Evolutionary conservation across 1,140 invertebrate species (phyloP), one percentile per base, ranked within the genome.

Genomic region (Himalopsyche phryganea): DNA sequence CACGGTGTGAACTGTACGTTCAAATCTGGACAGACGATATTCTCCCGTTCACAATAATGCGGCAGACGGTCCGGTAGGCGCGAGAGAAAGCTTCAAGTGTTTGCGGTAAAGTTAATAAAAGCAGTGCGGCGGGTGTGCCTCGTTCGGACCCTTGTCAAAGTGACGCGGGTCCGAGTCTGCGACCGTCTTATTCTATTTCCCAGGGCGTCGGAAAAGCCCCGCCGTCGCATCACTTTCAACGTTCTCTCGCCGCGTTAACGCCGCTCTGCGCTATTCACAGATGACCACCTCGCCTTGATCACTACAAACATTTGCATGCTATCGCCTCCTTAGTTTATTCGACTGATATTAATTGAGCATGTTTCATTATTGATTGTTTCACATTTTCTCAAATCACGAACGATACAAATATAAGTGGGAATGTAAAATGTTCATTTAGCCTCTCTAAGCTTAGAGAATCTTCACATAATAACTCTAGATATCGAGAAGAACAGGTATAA

Each of bases 91-190:
- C 33, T 56, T 49, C 33, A 17, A 42, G 45, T 49, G 19, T 49
- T 52, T 53, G 56, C 19, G 56, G 58, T 17, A 36, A 49, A 54
- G 50, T 60, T 60, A 54, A 54, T 60, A 60, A 54, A 54, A 54
- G 57, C 41, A 38, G 46, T 14, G 45, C 33, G 46, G 40, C 33
- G 49, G 51, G 35, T 20, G 51, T 40, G 10, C 50, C 50, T 19
- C 11, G 20, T n/a, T 35, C 35, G 42, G 52, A 61, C 60, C 60
- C 50, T 38, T 46, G 55, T 62, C 60, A 62, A 15, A 13, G 33
- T 62, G 60, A 62, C 23, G 55, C 53, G 55, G 60, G 60, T 58
- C 19, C 33, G 46, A 32, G 47, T 33, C 35, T 19, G 19, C 20
- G 49, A 28, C 23, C 23, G 23, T 28, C 23, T 28, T 28, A 28